phyloP scores from a whole-genome alignment of 2,113 vertebrate genomes.

The Aplodontia rufa region DNA sequence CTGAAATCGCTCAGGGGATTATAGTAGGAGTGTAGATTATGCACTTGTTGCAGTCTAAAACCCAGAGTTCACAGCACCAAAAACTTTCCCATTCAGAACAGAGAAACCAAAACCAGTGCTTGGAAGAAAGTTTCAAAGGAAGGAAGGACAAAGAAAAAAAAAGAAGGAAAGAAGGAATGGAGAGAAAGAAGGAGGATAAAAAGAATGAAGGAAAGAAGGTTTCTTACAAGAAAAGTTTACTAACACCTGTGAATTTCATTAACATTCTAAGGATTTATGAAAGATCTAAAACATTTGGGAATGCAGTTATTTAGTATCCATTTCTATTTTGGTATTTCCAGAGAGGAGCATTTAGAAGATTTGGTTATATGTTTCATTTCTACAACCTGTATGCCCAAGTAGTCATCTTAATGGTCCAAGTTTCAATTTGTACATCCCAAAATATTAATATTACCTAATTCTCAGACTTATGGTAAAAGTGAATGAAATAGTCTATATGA shows the following conservation, averaged over 20 bases:
- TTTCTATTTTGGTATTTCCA: neutral
- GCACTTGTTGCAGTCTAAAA: neutral
- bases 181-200: too few relatives aligned
- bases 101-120: neutral
- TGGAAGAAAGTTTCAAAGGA: neutral
- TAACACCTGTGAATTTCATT: neutral
- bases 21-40: neutral
- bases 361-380: neutral
- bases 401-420: neutral
- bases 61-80: neutral
- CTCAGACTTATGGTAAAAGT: neutral
- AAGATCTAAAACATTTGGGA: neutral
- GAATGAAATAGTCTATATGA: neutral
- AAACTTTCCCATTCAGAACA: neutral
- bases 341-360: neutral
- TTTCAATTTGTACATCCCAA: neutral
- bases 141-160: too few relatives aligned
- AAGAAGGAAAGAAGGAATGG: neutral
- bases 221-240: neutral
- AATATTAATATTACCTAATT: neutral
- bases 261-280: neutral
- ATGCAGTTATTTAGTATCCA: neutral
- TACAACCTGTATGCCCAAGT: neutral
- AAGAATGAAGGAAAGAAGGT: too few relatives aligned
- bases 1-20: neutral